Evolutionary conservation across 2,888 invertebrate genomes (phyloP).

Genomic region (Prosapia bicincta): DNA sequence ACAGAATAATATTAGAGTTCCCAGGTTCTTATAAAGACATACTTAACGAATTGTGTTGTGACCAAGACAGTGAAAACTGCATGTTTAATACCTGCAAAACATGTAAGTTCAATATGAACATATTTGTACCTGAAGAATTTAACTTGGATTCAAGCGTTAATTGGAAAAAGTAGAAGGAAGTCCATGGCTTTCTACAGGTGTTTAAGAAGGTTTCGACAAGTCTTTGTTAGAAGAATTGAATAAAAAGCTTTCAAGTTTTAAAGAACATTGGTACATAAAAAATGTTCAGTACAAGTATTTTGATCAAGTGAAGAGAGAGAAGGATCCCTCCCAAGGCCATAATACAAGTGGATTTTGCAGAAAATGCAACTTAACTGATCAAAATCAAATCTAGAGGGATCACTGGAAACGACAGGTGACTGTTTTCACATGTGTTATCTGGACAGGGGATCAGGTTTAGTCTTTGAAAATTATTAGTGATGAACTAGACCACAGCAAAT

Average conservation of each 20-base stretch:
- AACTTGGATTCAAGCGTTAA: background rate
- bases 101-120: background rate
- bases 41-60: slow-evolving; percentile 11
- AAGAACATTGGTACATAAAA: background rate
- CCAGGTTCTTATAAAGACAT: slow-evolving; percentile 7
- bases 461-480: slow-evolving; percentile 12
- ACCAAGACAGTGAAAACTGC: slow-evolving; percentile 1
- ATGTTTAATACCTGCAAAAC: background rate
- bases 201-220: background rate
- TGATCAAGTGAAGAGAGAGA: background rate
- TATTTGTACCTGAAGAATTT: background rate
- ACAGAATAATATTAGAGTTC: background rate
- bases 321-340: background rate
- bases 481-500: slow-evolving; percentile 7
- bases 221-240: background rate
- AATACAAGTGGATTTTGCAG: slow-evolving; percentile 1
- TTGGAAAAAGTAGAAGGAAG: slow-evolving; percentile 7
- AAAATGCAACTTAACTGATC: slow-evolving; percentile 10
- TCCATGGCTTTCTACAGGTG: slow-evolving; percentile 7
- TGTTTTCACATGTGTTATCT: slow-evolving; percentile 11
- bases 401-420: slow-evolving; percentile 13
- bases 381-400: slow-evolving; percentile 1
- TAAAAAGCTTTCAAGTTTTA: background rate
- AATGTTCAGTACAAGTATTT: slow-evolving; percentile 1
- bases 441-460: background rate